These are phyloP conservation scores for Periophthalmus modestus DNA, from an alignment of 2,113 vertebrate species.

Conservation along the genomic window DNA sequence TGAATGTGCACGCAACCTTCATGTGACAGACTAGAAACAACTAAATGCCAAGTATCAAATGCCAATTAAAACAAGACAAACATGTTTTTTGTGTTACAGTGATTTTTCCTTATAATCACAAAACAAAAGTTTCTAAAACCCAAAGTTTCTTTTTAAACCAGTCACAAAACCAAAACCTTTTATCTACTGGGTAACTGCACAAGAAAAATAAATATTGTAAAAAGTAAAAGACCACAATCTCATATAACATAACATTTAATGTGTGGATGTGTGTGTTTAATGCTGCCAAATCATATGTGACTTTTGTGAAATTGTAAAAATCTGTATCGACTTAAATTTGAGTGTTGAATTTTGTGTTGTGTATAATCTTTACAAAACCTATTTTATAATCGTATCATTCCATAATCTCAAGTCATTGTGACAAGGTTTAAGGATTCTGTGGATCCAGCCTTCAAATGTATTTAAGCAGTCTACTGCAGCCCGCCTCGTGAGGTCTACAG, in stretches of 20 bases:
- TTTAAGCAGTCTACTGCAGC: conserved; percentile 57
- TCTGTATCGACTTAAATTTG: neutral
- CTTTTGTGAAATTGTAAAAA: neutral
- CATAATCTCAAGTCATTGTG: conserved; percentile 62
- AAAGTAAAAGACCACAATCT: too few species aligned
- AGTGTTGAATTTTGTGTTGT: neutral
- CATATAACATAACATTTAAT: neutral
- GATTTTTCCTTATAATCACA: conserved; percentile 21
- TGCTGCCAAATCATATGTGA: neutral
- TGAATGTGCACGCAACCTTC: conserved; percentile 40
- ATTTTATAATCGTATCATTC: conserved; percentile 49
- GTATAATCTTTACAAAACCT: conserved; percentile 15
- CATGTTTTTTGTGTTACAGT: conserved; percentile 40
- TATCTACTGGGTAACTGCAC: neutral
- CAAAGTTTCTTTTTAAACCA: too few species aligned
- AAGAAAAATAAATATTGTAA: too few species aligned
- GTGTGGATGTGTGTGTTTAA: too few species aligned
- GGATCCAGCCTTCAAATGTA: conserved; percentile 68
- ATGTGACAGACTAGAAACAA: conserved; percentile 38
- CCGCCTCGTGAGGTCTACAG: conserved; percentile 61
- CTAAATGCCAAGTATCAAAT: conserved; percentile 44
- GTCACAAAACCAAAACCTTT: neutral
- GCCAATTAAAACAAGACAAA: conserved; percentile 52
- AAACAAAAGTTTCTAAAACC: conserved; percentile 45
- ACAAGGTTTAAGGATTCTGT: conserved; percentile 57